Evolutionary conservation across 2,113 vertebrate genomes (phyloP).

Genomic region (Phrynosoma blainvillii): DNA sequence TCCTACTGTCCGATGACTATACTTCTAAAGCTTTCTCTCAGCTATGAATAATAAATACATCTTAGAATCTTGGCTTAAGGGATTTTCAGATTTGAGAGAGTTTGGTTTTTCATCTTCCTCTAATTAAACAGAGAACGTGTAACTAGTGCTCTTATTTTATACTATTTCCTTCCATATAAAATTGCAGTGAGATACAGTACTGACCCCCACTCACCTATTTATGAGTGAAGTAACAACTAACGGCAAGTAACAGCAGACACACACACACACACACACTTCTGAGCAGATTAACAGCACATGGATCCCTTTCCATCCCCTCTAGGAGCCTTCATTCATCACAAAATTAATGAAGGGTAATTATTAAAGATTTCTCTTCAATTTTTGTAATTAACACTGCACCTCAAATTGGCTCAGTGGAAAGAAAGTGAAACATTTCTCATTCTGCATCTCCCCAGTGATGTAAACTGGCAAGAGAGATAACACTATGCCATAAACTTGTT

Average conservation of each 20-base stretch:
- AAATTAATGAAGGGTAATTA: slow-evolving; percentile 45
- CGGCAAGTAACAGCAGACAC: not conserved
- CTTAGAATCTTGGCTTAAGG: slow-evolving; percentile 30
- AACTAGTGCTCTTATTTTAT: not conserved
- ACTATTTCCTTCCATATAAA: not conserved
- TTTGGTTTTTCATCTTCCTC: slow-evolving; percentile 27
- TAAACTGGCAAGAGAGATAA: slow-evolving; percentile 31
- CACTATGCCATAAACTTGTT: slow-evolving; percentile 22
- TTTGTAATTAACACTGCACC: slow-evolving; percentile 32
- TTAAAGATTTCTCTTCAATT: slow-evolving; percentile 45
- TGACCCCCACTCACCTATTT: slow-evolving; percentile 1
- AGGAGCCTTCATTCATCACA: slow-evolving; percentile 46
- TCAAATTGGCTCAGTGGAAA: slow-evolving; percentile 32
- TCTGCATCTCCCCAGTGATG: not conserved
- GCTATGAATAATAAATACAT: slow-evolving; percentile 27
- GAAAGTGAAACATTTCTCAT: slow-evolving; percentile 44
- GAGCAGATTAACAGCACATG: slow-evolving; percentile 21
- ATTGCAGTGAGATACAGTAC: not conserved
- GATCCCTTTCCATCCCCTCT: slow-evolving; percentile 25
- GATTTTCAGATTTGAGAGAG: slow-evolving; percentile 43
- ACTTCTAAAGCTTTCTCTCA: slow-evolving; percentile 10
- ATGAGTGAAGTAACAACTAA: not conserved
- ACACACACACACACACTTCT: not conserved
- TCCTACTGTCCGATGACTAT: not conserved
- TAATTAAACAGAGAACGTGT: slow-evolving; percentile 30